Conservation (phyloP, 2,888 invertebrate species). For the Odontocerum albicorne region DNA sequence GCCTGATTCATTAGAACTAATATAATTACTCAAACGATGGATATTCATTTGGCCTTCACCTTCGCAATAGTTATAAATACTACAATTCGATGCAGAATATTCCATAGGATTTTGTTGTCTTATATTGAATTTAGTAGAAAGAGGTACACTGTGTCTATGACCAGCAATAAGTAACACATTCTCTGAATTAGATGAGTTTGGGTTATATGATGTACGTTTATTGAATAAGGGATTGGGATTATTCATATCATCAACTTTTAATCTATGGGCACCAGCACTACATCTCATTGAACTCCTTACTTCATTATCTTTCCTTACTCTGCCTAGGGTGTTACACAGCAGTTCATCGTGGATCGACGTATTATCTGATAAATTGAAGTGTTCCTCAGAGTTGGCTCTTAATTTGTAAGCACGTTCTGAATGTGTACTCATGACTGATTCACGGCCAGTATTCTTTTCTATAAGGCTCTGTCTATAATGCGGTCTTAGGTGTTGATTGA, state of each 20-base stretch:
- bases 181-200: conserved; percentile 50
- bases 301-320: conserved; percentile 30
- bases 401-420: conserved; percentile 39
- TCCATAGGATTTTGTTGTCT: conserved; percentile 51
- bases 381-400: conserved; percentile 63
- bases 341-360: conserved; percentile 54
- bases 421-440: conserved; percentile 45
- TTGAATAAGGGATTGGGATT: conserved; percentile 9
- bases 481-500: conserved; percentile 49
- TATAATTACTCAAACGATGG: conserved; percentile 70
- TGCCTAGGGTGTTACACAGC: conserved; percentile 46
- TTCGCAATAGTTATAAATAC: conserved; percentile 59
- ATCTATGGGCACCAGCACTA: conserved; percentile 4
- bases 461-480: conserved; percentile 58
- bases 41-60: conserved; percentile 59
- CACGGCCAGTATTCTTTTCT: conserved; percentile 51
- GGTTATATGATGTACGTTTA: conserved; percentile 34
- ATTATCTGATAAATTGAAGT: conserved; percentile 51
- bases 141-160: conserved; percentile 56
- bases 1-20: conserved; percentile 82
- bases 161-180: conserved; percentile 56
- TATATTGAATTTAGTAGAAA: conserved; percentile 50
- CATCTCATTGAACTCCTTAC: conserved; percentile 27
- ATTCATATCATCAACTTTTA: conserved; percentile 8
- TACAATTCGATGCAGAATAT: conserved; percentile 52